Evolutionary conservation across 2,797 vertebrate genomes (phyloP), one percentile per base, ranked within the genome.

Genomic region (Cryptoblepharus egeriae): DNA sequence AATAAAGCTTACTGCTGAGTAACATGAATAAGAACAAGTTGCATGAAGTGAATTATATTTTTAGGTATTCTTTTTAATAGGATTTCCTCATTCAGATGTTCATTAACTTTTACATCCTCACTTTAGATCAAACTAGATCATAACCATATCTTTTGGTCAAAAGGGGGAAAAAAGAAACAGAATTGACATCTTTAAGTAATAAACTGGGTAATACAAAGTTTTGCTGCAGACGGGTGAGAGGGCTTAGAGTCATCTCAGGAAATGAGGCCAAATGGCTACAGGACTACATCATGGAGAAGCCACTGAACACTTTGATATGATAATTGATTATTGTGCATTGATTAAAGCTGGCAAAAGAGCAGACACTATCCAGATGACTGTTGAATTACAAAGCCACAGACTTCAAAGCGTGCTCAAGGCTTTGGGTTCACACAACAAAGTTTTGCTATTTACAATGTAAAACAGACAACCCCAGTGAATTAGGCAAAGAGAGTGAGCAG

Each of bases 331-430:
- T 91, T 57, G 42, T 88, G 85, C 90, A 91, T 93, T 92, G 92
- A 93, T 89, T 90, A 80, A 85, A 92, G 87, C 85, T 84, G 85
- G 88, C 89, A 85, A 90, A 84, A 92, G 64, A 93, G 90, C 80
- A 78, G 75, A 92, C 82, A 86, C 57, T 91, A 78, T 91, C 91
- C 92, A 92, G 89, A 90, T 79, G 89, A 91, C 87, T 90, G 94
- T 94, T 92, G 88, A 94, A 91, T 95, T 93, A 90, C 83, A 92
- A 93, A 95, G 90, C 87, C 86, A 89, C 91, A 86, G 85, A 92
- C 96, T 96, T 97, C 96, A 97, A 97, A 97, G 95, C 80, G 87
- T 89, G 88, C 85, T 96, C 92, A 93, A 96, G 93, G 93, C 90
- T 94, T 94, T 92, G 92, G 86, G 90, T 94, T 96, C 88, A 84